phyloP scores from a whole-genome alignment of 2,113 vertebrate species.

The Ranitomeya imitator region DNA sequence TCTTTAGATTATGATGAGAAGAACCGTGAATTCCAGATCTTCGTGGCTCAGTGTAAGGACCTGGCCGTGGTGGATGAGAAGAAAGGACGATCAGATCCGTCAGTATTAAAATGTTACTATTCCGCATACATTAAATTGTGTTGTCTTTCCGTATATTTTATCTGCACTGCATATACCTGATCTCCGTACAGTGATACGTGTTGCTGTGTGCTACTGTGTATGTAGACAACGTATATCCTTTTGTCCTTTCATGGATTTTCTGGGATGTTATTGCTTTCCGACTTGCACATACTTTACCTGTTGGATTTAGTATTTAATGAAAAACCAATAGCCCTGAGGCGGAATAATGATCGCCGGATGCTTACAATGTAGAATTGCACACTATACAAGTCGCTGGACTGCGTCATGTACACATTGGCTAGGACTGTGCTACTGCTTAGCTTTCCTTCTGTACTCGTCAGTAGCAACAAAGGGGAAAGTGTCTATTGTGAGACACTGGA shows the following conservation, averaged over 20 bases:
- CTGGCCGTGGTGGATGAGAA: constrained; percentile 73
- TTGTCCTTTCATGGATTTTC: too few relatives aligned
- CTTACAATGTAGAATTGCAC: background rate
- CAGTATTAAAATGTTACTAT: constrained; percentile 59
- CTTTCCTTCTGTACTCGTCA: background rate
- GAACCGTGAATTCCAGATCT: constrained; percentile 72
- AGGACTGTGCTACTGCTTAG: background rate
- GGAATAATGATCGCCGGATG: too few relatives aligned
- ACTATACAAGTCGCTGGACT: background rate
- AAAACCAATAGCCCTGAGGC: too few relatives aligned
- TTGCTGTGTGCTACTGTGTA: background rate
- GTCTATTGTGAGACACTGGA: background rate
- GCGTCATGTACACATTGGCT: background rate
- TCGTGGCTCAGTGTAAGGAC: constrained; percentile 71
- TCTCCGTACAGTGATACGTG: background rate
- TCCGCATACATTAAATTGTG: background rate
- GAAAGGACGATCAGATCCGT: constrained; percentile 74
- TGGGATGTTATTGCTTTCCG: too few relatives aligned
- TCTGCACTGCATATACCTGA: background rate
- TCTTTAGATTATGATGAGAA: constrained; percentile 73
- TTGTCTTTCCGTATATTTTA: background rate
- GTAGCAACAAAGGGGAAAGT: constrained; percentile 5
- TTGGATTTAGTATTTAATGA: too few relatives aligned
- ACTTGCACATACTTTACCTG: too few relatives aligned
- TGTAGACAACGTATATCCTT: too few relatives aligned